phyloP scores from a whole-genome alignment of 1,140 invertebrate genomes.

The Pseudomyrmex flavicornis region DNA sequence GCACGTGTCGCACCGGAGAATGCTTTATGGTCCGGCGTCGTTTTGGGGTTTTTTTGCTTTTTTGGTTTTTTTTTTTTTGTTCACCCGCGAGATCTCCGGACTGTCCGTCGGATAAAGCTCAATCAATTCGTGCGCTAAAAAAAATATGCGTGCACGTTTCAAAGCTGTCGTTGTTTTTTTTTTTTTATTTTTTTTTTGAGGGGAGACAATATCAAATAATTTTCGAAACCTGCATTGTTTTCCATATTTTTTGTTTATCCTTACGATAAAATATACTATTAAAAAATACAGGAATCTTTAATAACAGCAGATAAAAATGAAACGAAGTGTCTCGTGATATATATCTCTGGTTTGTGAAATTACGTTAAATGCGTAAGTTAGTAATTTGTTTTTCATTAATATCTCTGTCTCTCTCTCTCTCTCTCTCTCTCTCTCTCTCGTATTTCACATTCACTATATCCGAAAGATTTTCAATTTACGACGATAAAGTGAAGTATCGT shows the following conservation, averaged over 20 bases:
- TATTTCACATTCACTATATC: background rate
- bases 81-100: background rate
- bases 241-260: background rate
- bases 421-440: background rate
- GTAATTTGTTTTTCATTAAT: too few relatives aligned
- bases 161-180: background rate
- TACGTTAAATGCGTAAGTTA: background rate
- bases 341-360: background rate
- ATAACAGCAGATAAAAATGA: background rate
- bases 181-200: too few relatives aligned
- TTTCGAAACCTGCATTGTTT: background rate
- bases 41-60: constrained; percentile 9
- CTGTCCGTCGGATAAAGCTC: constrained; percentile 31
- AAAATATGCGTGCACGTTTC: background rate
- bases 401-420: too few relatives aligned
- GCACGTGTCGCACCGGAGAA: constrained; percentile 22
- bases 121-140: constrained; percentile 16
- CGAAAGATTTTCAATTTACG: background rate
- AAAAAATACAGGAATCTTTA: background rate
- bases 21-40: constrained; percentile 33
- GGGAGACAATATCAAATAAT: background rate
- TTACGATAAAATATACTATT: background rate
- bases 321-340: background rate
- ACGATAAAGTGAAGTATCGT: background rate
- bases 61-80: background rate